phyloP scores from a whole-genome alignment of 2,888 invertebrate genomes.

The Drosophila limbata region DNA sequence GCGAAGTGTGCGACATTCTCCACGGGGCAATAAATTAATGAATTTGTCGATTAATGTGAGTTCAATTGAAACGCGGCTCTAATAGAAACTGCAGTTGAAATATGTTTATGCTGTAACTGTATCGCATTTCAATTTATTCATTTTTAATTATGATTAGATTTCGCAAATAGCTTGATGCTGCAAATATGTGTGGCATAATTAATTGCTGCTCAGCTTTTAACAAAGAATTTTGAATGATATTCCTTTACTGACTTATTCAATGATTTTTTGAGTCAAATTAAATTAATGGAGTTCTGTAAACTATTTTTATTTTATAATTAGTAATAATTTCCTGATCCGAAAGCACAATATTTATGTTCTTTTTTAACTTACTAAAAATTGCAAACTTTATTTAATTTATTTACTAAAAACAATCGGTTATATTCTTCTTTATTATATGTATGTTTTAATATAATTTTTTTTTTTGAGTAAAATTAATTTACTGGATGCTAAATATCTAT shows the following conservation, averaged over 20 bases:
- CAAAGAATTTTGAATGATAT: neutral
- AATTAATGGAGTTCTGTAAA: no score
- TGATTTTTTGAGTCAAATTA: neutral
- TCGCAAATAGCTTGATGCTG: neutral
- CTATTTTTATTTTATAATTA: no score
- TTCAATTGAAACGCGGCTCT: neutral
- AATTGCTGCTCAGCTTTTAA: neutral
- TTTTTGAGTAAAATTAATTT: no score
- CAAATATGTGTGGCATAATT: neutral
- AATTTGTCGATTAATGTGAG: neutral
- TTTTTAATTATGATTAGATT: neutral
- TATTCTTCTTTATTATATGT: no score
- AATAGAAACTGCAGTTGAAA: neutral
- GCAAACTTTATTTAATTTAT: no score
- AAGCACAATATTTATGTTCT: no score
- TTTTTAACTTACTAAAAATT: no score
- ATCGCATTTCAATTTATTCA: neutral
- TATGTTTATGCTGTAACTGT: neutral
- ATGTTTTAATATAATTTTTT: no score
- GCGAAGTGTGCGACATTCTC: conserved; percentile 1
- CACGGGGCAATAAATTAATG: conserved; percentile 1
- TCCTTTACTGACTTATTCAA: neutral
- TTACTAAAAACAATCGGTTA: no score
- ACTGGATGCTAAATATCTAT: no score
- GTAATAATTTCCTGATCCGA: no score